phyloP scores from a whole-genome alignment of 2,888 invertebrate species.

The Cheilosia vernalis region DNA sequence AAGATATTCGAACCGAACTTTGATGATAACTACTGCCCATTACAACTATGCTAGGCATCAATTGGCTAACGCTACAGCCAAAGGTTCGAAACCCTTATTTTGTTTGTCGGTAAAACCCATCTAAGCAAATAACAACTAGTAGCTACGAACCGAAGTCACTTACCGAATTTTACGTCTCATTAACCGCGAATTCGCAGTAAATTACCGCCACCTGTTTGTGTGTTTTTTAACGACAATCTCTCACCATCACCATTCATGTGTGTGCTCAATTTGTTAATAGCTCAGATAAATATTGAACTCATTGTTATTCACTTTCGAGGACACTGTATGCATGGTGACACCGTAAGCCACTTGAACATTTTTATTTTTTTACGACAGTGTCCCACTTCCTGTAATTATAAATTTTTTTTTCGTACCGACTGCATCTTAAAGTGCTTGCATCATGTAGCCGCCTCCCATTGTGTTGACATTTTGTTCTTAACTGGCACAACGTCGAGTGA shows the following conservation, averaged over 20 bases:
- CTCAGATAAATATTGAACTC: conserved; percentile 38
- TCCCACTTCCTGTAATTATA: conserved; percentile 51
- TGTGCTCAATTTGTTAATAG: conserved; percentile 34
- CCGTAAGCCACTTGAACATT: conserved; percentile 20
- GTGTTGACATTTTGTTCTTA: conserved; percentile 42
- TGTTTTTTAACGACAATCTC: conserved; percentile 20
- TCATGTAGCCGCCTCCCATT: conserved; percentile 1
- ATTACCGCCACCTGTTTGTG: conserved; percentile 12
- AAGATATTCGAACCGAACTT: too few relatives aligned
- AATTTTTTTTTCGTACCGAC: background rate
- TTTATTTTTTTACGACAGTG: conserved; percentile 20
- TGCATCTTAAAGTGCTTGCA: background rate
- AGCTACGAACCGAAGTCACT: background rate
- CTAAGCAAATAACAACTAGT: conserved; percentile 2
- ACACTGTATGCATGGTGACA: conserved; percentile 31
- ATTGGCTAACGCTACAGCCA: too few relatives aligned
- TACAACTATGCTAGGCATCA: too few relatives aligned
- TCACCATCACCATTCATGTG: conserved; percentile 1
- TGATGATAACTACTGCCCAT: too few relatives aligned
- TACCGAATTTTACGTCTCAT: conserved; percentile 27
- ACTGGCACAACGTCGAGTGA: conserved; percentile 8
- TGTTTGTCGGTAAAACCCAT: too few relatives aligned
- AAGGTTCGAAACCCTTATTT: too few relatives aligned
- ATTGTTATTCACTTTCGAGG: conserved; percentile 48
- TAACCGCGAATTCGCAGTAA: conserved; percentile 24